Conservation (phyloP, 2,888 invertebrate species). For the Hypselothyrea guttata region DNA sequence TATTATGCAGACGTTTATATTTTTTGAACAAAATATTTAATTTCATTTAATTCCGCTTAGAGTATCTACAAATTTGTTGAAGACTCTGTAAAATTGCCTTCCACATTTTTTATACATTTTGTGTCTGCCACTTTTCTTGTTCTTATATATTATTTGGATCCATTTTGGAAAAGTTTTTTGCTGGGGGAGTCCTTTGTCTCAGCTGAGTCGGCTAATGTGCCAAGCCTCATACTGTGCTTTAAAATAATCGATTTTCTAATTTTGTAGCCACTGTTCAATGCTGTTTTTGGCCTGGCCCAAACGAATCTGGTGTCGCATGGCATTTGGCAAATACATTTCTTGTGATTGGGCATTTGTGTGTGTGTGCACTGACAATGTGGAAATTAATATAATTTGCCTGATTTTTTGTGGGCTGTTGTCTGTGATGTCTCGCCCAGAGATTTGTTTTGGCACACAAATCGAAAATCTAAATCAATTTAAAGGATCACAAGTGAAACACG, state of each 20-base stretch:
- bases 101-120: not conserved
- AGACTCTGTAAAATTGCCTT: not conserved
- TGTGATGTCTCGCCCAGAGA: constrained; percentile 61
- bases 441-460: constrained; percentile 55
- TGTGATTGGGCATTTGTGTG: constrained; percentile 52
- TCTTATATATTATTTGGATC: constrained; percentile 22
- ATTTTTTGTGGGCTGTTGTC: constrained; percentile 50
- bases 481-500: constrained; percentile 27
- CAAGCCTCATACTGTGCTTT: constrained; percentile 43
- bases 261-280: constrained; percentile 25
- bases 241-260: constrained; percentile 71
- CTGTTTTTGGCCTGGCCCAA: too few species aligned
- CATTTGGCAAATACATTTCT: constrained; percentile 41
- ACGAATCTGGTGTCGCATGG: constrained; percentile 7
- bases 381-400: constrained; percentile 76
- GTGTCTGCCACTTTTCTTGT: constrained; percentile 2
- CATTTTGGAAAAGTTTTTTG: constrained; percentile 47
- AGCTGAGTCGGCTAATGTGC: constrained; percentile 48
- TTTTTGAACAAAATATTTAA: too few species aligned
- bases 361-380: constrained; percentile 65
- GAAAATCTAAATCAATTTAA: constrained; percentile 74
- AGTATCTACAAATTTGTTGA: constrained; percentile 10
- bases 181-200: constrained; percentile 37
- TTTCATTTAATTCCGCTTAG: not conserved
- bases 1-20: too few species aligned